Percentiles rank a stretch among this genome's conserved stretches.
Evolutionary conservation across 2,888 invertebrate species (phyloP).

Genomic region (Polylopha cassiicola): DNA sequence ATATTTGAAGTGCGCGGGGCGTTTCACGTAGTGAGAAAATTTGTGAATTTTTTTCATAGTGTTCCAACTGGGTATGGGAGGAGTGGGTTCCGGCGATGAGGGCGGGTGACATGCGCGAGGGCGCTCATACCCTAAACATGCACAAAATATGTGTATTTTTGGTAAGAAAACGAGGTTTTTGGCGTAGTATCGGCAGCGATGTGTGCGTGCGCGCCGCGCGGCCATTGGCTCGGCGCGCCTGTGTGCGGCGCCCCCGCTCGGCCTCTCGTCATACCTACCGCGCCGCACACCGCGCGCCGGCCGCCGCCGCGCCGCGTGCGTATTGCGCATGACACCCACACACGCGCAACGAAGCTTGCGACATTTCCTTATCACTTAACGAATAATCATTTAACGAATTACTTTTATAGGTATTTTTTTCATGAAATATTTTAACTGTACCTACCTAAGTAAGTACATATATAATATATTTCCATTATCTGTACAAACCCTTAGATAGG

Average conservation of each 20-base stretch:
- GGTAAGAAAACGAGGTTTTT: conserved; percentile 53
- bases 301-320: conserved; percentile 33
- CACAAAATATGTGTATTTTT: conserved; percentile 58
- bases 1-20: conserved; percentile 34
- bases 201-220: conserved; percentile 54
- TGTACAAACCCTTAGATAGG: no score
- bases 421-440: no score
- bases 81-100: conserved; percentile 24
- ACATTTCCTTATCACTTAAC: conserved; percentile 13
- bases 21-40: conserved; percentile 37
- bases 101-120: conserved; percentile 53
- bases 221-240: conserved; percentile 54
- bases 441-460: no score
- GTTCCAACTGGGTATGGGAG: conserved; percentile 25
- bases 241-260: conserved; percentile 60
- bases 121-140: conserved; percentile 51
- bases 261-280: conserved; percentile 57
- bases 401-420: not conserved
- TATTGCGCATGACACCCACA: conserved; percentile 29
- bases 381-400: conserved; percentile 1
- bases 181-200: conserved; percentile 35
- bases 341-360: conserved; percentile 29
- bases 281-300: conserved; percentile 28
- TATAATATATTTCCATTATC: no score
- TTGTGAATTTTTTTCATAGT: conserved; percentile 52